A percentile compares a stretch with the other conserved stretches of the same genome.
phyloP scores from a whole-genome alignment of 2,888 invertebrate species.

The Cheilosia scutellata region DNA sequence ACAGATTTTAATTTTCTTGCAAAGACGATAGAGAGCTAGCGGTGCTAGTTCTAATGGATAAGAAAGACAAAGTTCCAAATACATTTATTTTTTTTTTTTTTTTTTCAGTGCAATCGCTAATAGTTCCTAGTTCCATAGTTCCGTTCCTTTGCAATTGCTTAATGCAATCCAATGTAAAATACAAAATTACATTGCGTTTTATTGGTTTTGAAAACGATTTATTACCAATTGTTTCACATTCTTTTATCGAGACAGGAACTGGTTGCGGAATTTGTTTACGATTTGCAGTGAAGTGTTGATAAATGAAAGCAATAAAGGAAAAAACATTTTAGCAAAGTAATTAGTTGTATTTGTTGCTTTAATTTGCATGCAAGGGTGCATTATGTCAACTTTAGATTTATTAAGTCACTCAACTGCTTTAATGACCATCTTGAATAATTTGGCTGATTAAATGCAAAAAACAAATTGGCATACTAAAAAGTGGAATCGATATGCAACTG shows the following conservation, averaged over 20 bases:
- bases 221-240: slow-evolving; percentile 12
- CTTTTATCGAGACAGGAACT: slow-evolving; percentile 9
- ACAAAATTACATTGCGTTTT: too few species aligned
- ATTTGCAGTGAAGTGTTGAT: too few species aligned
- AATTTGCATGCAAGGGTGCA: neutral
- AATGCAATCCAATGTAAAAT: slow-evolving; percentile 6
- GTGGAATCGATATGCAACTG: neutral
- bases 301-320: too few species aligned
- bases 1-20: slow-evolving; percentile 49
- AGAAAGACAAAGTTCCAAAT: slow-evolving; percentile 24
- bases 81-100: too few species aligned
- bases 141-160: slow-evolving; percentile 4
- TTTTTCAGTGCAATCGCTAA: slow-evolving; percentile 36
- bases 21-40: slow-evolving; percentile 44
- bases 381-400: neutral
- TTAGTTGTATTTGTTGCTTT: too few species aligned
- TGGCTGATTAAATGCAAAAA: neutral
- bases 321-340: too few species aligned
- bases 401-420: slow-evolving; percentile 4
- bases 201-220: too few species aligned
- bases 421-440: too few species aligned
- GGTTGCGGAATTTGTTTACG: too few species aligned
- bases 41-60: slow-evolving; percentile 45
- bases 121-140: too few species aligned
- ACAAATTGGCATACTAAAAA: neutral